These are phyloP conservation scores for Ochotona princeps DNA, from an alignment of 2,113 vertebrate species.

Conservation along the genomic window DNA sequence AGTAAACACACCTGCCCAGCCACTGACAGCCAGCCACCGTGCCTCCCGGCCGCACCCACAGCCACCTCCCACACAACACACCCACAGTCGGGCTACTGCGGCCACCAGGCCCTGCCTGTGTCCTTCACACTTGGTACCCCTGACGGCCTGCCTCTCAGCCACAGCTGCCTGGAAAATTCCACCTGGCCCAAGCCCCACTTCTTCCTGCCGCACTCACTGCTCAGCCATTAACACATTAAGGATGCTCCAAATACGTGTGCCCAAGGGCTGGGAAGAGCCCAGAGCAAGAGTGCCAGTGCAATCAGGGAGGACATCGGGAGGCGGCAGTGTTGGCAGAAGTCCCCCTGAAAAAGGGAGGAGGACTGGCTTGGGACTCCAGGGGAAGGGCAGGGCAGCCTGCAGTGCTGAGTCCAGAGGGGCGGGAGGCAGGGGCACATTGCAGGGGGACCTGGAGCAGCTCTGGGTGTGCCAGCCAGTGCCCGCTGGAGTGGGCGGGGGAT, in stretches of 20 bases:
- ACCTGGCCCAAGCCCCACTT: not conserved
- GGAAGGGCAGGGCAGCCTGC: not conserved
- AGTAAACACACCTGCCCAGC: not conserved
- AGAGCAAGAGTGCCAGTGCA: not conserved
- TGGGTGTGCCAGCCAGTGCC: too few species aligned
- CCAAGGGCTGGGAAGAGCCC: not conserved
- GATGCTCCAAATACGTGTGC: not conserved
- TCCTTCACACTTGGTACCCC: not conserved
- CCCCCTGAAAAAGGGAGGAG: not conserved
- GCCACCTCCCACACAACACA: not conserved
- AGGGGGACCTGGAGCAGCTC: too few species aligned
- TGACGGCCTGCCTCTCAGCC: not conserved
- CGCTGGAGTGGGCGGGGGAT: too few species aligned
- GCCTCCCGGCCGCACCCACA: not conserved
- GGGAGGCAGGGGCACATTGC: accelerated
- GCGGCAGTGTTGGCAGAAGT: not conserved
- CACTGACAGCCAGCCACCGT: not conserved
- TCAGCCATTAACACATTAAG: too few species aligned
- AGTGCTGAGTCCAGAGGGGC: not conserved
- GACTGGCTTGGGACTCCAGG: not conserved
- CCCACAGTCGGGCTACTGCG: not conserved
- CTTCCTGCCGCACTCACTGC: not conserved
- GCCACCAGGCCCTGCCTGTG: not conserved
- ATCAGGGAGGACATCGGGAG: not conserved
- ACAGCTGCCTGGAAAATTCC: constrained; percentile 21